Percentiles rank a stretch among this genome's conserved stretches.
Conservation (phyloP, 1,140 invertebrate species). For the Lucilia cuprina region DNA sequence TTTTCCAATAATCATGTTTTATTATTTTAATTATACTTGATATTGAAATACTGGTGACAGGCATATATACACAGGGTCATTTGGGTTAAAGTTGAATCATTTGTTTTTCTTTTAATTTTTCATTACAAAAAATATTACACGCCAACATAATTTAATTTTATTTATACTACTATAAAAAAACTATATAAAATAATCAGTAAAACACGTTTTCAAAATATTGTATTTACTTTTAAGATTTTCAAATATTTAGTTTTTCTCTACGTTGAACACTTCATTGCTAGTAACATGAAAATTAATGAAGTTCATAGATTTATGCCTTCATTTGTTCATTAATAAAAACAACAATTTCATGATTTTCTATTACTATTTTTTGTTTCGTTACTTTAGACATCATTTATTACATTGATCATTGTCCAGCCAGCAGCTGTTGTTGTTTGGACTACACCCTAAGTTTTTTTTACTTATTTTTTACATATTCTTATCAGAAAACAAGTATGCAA, state of each 20-base stretch:
- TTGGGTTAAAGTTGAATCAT: conserved; percentile 61
- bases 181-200: neutral
- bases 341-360: neutral
- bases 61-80: conserved; percentile 54
- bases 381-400: conserved; percentile 16
- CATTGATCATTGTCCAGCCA: neutral
- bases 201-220: neutral
- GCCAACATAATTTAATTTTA: neutral
- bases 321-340: neutral
- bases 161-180: neutral
- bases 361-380: neutral
- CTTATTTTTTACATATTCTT: neutral
- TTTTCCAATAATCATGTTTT: neutral
- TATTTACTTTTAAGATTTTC: neutral
- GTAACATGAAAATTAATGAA: neutral
- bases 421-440: neutral
- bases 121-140: neutral
- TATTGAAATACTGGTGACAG: conserved; percentile 49
- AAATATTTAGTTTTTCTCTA: neutral
- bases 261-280: neutral
- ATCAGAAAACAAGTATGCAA: neutral
- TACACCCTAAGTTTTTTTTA: neutral
- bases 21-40: neutral
- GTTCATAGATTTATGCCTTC: neutral
- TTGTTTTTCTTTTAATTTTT: conserved; percentile 52